Evolutionary conservation across 2,113 vertebrate species (phyloP), one percentile per base, ranked within the genome.

Genomic region (Anthoscopus minutus): DNA sequence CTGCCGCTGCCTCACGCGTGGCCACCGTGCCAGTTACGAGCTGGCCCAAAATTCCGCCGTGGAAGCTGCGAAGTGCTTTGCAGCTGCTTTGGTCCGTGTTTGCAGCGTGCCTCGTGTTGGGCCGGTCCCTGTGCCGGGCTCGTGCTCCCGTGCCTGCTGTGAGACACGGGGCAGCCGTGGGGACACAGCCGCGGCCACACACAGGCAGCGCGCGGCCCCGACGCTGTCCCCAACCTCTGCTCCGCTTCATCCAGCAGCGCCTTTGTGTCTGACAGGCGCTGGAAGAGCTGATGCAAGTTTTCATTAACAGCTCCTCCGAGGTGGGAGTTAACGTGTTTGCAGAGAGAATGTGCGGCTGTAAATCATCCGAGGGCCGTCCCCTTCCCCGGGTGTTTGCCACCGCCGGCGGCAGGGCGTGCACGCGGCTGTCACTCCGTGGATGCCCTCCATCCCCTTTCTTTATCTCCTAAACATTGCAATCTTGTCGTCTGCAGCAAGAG

Each of bases 301-400:
- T 96, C 96, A 89, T 93, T 78, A 96, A 27, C 73, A 30, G 83
- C 15, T 87, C 90, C 91, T 88, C 93, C 89, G 37, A 87, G 93
- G 96, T 78, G 95, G 94, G 95, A 97, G 97, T 83, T 51, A 84
- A 81, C 69, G 47, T 81, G 93, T 92, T 91, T 92, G 96, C 35
- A 27, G 79, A 78, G 51, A 12, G 92, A 50, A 86, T 18, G 92
- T 35, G 88, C 7, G 93, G 64, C 89, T 86, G 94, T 95, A 97
- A 94, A 96, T 96, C 97, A 97, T 65, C 97, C 23, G 3, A 84
- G 2, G 78, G 61, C 93, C 28, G 65, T 45, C 50, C 92, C 50
- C 58, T 48, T 47, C 89, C 60, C 96, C 94, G 80, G 93, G 81
- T 91, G 91, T 38, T 66, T 56, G 92, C 74, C 81, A 38, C 44